Base-by-base conservation (phyloP, 2,888 invertebrate genomes). In the Choreutis nemorana region DNA sequence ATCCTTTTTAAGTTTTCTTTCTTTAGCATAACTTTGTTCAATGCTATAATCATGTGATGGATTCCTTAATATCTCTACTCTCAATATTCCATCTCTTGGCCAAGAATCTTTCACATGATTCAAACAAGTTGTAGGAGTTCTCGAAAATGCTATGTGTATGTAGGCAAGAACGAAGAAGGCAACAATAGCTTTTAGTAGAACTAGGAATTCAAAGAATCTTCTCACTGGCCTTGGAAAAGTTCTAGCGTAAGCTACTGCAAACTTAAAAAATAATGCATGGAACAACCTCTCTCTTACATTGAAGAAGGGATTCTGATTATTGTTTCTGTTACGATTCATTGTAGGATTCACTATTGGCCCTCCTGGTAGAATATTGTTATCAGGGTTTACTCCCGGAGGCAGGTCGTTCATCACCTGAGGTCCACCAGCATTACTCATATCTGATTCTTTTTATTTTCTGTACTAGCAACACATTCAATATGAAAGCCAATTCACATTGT, bases 81-180 rank as follows among this genome's bases (percentile, higher is more conserved):
- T 80, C 10, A 99, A 79, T 42, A 99, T 94, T 3, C 98, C 98
- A 66, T 96, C 93, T 36, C 94, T 81, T 0, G 98, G 97, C 98
- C 98, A 99, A 7, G 89, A 86, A 41, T 89, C 85, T 55, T 89
- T 86, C 16, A 96, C 86, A 61, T 92, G 88, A 56, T 93, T 88
- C 45, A 99, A 81, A 63, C 99, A 99, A 46, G 94, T 94, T 30
- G 94, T 91, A 4, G 97, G 96, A 36, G 93, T 87, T 52, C 92
- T 86, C 25, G 95, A 93, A 68, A 97, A 97, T 37, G 91, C 90
- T 59, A 94, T 86, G 59, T 99, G 99, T 54, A 99, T 94, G 63
- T 98, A 98, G 26, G 92, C 89, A 48, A 98, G 81, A 28, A 95
- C 89, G 55, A 92, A 91, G 67, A 99, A 90, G 30, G 95, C 92